Evolutionary conservation across 2,888 invertebrate genomes (phyloP).

Genomic region (Lepidochitona cinerea): DNA sequence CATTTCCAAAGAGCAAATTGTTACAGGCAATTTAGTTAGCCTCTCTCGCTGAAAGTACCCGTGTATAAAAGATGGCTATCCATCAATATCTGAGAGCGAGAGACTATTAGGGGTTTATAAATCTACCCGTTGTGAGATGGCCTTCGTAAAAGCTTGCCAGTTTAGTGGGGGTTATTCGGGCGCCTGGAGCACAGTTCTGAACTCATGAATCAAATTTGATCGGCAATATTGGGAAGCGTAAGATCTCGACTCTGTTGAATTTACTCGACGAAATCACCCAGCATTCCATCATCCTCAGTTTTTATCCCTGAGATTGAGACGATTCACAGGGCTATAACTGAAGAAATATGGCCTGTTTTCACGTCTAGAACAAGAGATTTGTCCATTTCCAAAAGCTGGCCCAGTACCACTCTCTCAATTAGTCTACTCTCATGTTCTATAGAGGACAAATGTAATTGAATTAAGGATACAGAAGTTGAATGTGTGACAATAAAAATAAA

Average conservation of each 20-base stretch:
- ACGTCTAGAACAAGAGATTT: too few species aligned
- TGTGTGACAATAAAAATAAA: too few species aligned
- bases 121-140: background rate
- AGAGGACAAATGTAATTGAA: too few species aligned
- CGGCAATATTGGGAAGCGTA: background rate
- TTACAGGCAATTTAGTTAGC: background rate
- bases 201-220: background rate
- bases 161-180: background rate
- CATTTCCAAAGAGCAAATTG: too few species aligned
- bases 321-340: too few species aligned
- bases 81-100: background rate
- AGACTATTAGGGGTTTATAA: background rate
- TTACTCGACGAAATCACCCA: too few species aligned
- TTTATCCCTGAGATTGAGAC: background rate
- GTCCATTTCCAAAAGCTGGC: too few species aligned
- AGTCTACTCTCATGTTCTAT: too few species aligned
- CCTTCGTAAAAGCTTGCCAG: background rate
- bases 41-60: background rate
- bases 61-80: background rate
- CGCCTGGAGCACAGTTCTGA: background rate
- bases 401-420: too few species aligned
- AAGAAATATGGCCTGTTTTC: too few species aligned
- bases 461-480: too few species aligned
- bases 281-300: background rate
- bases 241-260: too few species aligned